phyloP scores from a whole-genome alignment of 2,888 invertebrate species.

The Cheilosia soror region DNA sequence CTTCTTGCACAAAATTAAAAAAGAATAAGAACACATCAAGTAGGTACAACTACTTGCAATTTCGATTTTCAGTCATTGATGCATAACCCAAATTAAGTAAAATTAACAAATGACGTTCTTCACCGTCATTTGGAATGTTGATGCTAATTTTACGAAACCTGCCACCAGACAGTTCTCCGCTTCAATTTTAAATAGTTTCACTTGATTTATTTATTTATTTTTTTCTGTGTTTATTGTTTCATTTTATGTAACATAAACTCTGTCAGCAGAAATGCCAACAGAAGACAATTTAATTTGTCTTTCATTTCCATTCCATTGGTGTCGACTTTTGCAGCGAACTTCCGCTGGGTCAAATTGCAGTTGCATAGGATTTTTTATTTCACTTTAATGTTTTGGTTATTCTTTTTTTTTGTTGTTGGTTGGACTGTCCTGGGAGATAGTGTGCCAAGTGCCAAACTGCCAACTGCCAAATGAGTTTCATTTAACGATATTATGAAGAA shows the following conservation, averaged over 20 bases:
- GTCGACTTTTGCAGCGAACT: slow-evolving; percentile 27
- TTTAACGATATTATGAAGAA: not conserved
- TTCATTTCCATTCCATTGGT: slow-evolving; percentile 10
- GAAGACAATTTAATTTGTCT: slow-evolving; percentile 41
- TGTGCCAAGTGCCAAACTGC: not conserved
- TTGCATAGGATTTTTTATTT: slow-evolving; percentile 1
- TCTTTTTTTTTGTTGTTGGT: not conserved
- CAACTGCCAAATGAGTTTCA: not conserved
- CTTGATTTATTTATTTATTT: slow-evolving; percentile 16
- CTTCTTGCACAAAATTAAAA: slow-evolving; percentile 17
- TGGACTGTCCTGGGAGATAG: not conserved
- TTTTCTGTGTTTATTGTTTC: slow-evolving; percentile 31
- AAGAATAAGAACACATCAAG: not conserved
- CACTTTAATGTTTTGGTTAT: not conserved
- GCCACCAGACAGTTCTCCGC: slow-evolving; percentile 11
- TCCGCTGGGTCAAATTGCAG: slow-evolving; percentile 54
- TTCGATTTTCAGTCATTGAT: slow-evolving; percentile 13
- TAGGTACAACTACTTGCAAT: too few relatives aligned
- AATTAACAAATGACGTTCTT: slow-evolving; percentile 34
- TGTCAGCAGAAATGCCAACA: slow-evolving; percentile 59
- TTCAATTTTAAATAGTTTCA: slow-evolving; percentile 1
- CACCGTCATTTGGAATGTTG: not conserved
- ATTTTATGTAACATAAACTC: slow-evolving; percentile 31
- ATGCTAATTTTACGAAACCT: not conserved
- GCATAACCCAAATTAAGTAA: not conserved